Conservation (phyloP, 2,113 vertebrate genomes). For the Notothenia rossii region DNA sequence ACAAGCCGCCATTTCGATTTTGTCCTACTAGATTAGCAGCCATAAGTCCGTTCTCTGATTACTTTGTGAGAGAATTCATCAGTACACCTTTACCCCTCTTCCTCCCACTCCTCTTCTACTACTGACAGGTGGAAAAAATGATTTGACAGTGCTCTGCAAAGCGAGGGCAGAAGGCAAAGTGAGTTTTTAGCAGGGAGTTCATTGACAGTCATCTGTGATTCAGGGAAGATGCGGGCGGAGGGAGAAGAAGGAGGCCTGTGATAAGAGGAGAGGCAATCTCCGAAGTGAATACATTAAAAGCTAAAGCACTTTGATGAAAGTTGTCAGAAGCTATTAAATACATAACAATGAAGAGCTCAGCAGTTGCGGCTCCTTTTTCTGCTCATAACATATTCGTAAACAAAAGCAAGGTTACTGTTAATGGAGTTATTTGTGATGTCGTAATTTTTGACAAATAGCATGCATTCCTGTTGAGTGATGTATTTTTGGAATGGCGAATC, state of each 20-base stretch:
- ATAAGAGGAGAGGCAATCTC: slow-evolving; percentile 66
- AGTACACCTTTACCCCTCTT: slow-evolving; percentile 39
- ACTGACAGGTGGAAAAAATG: slow-evolving; percentile 15
- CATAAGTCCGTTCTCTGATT: slow-evolving; percentile 50
- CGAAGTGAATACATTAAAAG: slow-evolving; percentile 63
- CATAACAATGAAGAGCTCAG: slow-evolving; percentile 54
- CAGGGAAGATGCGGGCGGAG: slow-evolving; percentile 48
- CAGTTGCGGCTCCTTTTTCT: slow-evolving; percentile 47
- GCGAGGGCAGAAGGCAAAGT: slow-evolving; percentile 47
- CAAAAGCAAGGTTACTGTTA: slow-evolving; percentile 40
- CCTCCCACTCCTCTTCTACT: neutral
- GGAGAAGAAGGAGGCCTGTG: slow-evolving; percentile 43
- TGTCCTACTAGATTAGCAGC: slow-evolving; percentile 51
- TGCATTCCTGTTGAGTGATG: slow-evolving; percentile 13
- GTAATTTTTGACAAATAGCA: slow-evolving; percentile 18
- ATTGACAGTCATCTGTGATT: slow-evolving; percentile 65
- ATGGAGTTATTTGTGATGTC: slow-evolving; percentile 19
- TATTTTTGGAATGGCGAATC: neutral
- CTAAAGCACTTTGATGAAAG: slow-evolving; percentile 63
- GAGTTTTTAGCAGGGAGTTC: slow-evolving; percentile 52
- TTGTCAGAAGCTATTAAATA: slow-evolving; percentile 61
- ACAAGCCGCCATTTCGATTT: slow-evolving; percentile 47
- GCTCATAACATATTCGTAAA: slow-evolving; percentile 33
- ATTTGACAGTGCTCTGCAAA: slow-evolving; percentile 23
- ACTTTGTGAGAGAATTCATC: slow-evolving; percentile 53